Conservation (phyloP, 2,113 vertebrate species). For the Ovibos moschatus region DNA sequence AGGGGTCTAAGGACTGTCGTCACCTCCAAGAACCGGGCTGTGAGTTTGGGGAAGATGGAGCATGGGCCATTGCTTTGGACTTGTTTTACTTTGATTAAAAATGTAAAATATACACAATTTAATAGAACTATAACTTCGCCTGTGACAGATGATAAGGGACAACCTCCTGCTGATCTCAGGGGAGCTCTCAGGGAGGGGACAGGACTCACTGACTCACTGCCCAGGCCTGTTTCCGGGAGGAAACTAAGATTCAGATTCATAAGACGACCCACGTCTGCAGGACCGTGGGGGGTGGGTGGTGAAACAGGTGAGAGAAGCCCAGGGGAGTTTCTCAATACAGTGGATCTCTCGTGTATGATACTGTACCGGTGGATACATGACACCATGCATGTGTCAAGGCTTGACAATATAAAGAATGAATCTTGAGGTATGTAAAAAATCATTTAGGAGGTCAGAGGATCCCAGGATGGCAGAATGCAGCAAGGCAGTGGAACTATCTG, state of each 20-base stretch:
- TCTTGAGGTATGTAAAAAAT: background rate
- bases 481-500: too few species aligned
- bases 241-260: background rate
- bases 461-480: background rate
- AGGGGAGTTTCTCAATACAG: background rate
- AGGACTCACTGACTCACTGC: background rate
- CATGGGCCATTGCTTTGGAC: background rate
- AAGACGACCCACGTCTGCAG: background rate
- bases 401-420: background rate
- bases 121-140: background rate
- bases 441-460: background rate
- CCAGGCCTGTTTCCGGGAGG: background rate
- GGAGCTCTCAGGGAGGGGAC: background rate
- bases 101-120: too few species aligned
- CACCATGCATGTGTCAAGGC: background rate
- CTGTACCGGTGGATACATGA: background rate
- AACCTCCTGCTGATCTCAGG: background rate
- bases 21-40: background rate
- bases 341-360: background rate
- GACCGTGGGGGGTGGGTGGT: too few species aligned
- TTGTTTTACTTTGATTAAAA: background rate
- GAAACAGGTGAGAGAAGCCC: background rate
- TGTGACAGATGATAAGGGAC: background rate
- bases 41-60: background rate
- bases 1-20: background rate